phyloP scores from a whole-genome alignment of 2,888 invertebrate genomes.

The Anodontia alba region DNA sequence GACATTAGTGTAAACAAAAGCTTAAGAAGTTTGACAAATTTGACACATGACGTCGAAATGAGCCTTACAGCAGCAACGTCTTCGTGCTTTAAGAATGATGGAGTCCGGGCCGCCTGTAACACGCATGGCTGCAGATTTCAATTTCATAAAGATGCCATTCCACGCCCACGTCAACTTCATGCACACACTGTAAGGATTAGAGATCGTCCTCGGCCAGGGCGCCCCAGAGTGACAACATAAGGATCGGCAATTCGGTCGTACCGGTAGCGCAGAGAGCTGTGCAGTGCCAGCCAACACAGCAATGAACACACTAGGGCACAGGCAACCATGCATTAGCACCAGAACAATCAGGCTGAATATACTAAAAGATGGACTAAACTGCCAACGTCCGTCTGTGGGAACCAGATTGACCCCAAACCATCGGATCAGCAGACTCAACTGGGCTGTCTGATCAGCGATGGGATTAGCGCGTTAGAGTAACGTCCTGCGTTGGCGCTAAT shows the following conservation, averaged over 20 bases:
- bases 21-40: neutral
- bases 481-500: neutral
- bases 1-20: neutral
- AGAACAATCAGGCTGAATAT: neutral
- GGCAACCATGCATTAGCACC: neutral
- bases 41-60: neutral
- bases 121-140: neutral
- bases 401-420: neutral
- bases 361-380: neutral
- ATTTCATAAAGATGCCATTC: neutral
- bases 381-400: neutral
- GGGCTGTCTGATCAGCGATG: neutral
- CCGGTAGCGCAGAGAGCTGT: neutral
- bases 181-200: neutral
- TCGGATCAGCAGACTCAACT: neutral
- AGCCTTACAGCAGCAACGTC: neutral
- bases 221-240: neutral
- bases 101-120: neutral
- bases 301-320: neutral
- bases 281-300: neutral
- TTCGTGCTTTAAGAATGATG: no score
- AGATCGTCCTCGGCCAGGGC: slow-evolving; percentile 4
- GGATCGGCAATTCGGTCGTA: neutral
- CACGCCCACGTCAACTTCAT: neutral
- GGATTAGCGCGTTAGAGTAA: neutral